Percentiles rank a stretch among this genome's conserved stretches.
These are phyloP conservation scores for Tribolium madens DNA, from an alignment of 1,140 invertebrate genomes.

Conservation along the genomic window DNA sequence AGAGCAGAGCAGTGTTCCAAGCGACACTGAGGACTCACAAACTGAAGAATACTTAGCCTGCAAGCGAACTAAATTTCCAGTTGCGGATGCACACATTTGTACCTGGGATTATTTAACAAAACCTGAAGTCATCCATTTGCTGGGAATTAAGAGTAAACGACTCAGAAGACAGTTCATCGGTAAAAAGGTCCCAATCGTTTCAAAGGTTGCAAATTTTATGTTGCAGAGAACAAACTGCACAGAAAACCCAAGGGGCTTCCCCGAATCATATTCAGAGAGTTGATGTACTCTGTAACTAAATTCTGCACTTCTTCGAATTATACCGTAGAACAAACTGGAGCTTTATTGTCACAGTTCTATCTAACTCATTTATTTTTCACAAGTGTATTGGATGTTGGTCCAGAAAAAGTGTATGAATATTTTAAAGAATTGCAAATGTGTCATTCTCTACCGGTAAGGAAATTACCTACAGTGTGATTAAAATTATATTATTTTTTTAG, in stretches of 20 bases:
- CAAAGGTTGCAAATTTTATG: constrained; percentile 38
- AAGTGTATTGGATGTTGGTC: constrained; percentile 50
- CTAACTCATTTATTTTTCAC: constrained; percentile 60
- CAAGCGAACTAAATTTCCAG: constrained; percentile 5
- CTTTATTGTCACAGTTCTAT: constrained; percentile 61
- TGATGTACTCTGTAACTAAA: constrained; percentile 57
- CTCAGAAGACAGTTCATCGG: constrained; percentile 53
- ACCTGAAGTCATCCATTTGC: constrained; percentile 52
- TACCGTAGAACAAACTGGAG: constrained; percentile 55
- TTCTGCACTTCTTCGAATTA: constrained; percentile 56
- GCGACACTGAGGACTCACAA: neutral
- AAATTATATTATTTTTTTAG: constrained; percentile 54
- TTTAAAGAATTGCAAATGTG: constrained; percentile 61
- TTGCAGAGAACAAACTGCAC: constrained; percentile 47
- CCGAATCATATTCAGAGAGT: constrained; percentile 56
- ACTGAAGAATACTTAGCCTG: constrained; percentile 41
- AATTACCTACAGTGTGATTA: neutral
- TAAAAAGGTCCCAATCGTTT: constrained; percentile 40
- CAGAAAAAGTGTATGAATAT: constrained; percentile 60
- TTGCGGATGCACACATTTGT: constrained; percentile 49
- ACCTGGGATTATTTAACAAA: constrained; percentile 57
- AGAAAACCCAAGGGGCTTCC: constrained; percentile 54
- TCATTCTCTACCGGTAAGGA: constrained; percentile 58
- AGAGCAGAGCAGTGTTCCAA: neutral
- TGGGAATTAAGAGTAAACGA: constrained; percentile 45